Conservation (phyloP, 2,113 vertebrate genomes). For the Petromus typicus region DNA sequence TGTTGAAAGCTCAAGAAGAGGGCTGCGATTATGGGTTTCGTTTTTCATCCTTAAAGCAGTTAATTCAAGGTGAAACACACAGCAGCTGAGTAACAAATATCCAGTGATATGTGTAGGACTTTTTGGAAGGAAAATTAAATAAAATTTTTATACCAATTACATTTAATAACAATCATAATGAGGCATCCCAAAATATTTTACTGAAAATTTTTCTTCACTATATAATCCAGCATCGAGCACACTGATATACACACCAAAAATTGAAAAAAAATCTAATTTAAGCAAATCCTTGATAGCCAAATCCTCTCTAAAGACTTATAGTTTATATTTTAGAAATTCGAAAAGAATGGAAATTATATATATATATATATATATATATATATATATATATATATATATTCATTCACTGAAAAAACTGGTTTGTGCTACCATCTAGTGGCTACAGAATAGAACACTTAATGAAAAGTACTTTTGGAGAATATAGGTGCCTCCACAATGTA, state of each 20-base stretch:
- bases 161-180: slow-evolving; percentile 29
- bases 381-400: no score
- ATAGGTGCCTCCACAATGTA: background rate
- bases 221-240: background rate
- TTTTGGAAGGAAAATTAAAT: background rate
- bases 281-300: background rate
- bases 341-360: slow-evolving; percentile 14
- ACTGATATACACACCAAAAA: background rate
- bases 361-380: no score
- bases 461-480: background rate
- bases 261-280: background rate
- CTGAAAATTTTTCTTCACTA: slow-evolving; percentile 31
- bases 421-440: slow-evolving; percentile 66
- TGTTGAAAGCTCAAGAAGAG: background rate
- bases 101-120: background rate
- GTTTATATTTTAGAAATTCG: background rate
- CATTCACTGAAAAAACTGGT: slow-evolving; percentile 48
- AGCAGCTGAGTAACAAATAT: slow-evolving; percentile 41
- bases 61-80: slow-evolving; percentile 15
- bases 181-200: background rate
- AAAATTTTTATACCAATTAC: slow-evolving; percentile 13
- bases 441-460: background rate
- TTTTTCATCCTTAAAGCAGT: background rate
- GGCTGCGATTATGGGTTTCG: background rate
- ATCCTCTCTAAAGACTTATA: background rate